These are phyloP conservation scores for Vombatus ursinus DNA, from an alignment of 2,113 vertebrate genomes.

Conservation along the genomic window DNA sequence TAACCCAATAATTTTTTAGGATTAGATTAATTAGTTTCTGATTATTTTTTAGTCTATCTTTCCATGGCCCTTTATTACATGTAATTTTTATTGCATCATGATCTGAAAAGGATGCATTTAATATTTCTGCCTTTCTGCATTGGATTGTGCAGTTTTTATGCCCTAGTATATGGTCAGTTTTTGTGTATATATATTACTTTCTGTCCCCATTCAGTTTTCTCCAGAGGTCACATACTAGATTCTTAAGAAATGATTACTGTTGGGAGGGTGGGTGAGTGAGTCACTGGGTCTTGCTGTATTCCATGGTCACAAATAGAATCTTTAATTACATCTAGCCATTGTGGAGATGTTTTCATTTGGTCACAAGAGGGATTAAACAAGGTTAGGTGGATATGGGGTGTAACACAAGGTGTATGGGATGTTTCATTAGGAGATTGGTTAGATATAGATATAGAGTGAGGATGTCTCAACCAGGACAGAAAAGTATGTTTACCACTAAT, in stretches of 20 bases:
- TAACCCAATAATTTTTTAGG: too few species aligned
- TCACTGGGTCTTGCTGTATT: background rate
- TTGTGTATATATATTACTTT: too few species aligned
- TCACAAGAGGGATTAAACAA: background rate
- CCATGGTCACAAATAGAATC: background rate
- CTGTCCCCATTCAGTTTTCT: too few species aligned
- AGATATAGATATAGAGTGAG: background rate
- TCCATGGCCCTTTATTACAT: too few species aligned
- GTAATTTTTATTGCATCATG: too few species aligned
- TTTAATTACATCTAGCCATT: background rate
- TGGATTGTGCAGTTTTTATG: too few species aligned
- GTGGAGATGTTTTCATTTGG: background rate
- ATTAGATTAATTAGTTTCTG: too few species aligned
- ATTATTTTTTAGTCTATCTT: too few species aligned
- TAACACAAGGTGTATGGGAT: background rate
- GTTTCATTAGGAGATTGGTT: background rate
- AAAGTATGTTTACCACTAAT: background rate
- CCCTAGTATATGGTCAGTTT: too few species aligned
- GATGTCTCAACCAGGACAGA: background rate
- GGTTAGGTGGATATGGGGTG: background rate
- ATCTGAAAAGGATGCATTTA: too few species aligned
- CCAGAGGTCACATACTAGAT: too few species aligned
- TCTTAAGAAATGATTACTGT: conserved; percentile 22
- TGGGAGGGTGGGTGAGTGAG: background rate
- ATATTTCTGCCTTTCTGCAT: too few species aligned